Evolutionary conservation across 2,888 invertebrate genomes (phyloP).

Genomic region (Dynastes hyllus): DNA sequence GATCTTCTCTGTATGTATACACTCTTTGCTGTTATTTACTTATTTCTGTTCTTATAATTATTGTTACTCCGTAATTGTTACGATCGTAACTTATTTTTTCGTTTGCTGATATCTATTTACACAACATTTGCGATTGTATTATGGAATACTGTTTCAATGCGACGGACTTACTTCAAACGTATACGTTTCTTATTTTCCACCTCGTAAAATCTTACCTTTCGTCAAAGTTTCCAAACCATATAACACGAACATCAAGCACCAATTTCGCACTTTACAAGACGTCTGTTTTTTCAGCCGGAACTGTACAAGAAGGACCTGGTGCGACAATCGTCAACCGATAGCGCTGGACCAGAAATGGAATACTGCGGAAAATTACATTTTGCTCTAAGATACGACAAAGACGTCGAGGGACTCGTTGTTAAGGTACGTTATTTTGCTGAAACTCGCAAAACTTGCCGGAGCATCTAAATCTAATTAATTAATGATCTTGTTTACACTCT

Average conservation of each 20-base stretch:
- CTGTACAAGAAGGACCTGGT: slow-evolving; percentile 84
- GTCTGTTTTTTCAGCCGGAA: slow-evolving; percentile 75
- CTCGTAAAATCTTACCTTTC: no score
- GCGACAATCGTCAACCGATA: slow-evolving; percentile 83
- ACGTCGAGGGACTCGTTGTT: slow-evolving; percentile 86
- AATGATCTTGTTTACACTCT: slow-evolving; percentile 9
- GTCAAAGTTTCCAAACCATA: no score
- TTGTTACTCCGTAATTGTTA: no score
- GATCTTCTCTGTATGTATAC: no score
- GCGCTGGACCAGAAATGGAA: slow-evolving; percentile 79
- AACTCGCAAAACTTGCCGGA: background rate
- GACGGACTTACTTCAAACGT: no score
- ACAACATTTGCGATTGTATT: no score
- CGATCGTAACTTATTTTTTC: no score
- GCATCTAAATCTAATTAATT: slow-evolving; percentile 26
- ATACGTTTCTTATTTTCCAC: no score
- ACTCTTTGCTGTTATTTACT: no score
- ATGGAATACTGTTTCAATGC: no score
- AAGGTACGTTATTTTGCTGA: slow-evolving; percentile 74
- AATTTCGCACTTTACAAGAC: background rate
- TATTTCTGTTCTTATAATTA: no score
- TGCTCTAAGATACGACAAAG: slow-evolving; percentile 86
- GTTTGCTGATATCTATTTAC: no score
- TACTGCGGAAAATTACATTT: slow-evolving; percentile 88
- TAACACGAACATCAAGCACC: background rate